Conservation (phyloP, 2,888 invertebrate species). For the Erebia palarica region DNA sequence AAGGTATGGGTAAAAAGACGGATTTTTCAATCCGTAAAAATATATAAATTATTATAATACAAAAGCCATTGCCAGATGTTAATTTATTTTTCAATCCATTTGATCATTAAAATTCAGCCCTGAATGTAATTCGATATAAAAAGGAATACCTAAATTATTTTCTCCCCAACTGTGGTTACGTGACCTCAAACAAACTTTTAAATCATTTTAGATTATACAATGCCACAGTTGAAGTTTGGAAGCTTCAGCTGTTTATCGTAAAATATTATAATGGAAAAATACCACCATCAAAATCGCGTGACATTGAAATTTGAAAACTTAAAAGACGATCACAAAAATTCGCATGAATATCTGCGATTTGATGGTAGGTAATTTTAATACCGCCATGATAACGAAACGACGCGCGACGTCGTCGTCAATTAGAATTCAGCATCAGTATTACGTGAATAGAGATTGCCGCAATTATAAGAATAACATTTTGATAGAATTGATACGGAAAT, state of each 20-base stretch:
- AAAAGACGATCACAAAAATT: slow-evolving; percentile 12
- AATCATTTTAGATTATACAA: neutral
- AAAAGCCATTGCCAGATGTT: too few species aligned
- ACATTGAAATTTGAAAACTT: slow-evolving; percentile 21
- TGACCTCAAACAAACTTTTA: neutral
- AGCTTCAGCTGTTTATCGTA: neutral
- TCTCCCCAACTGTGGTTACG: neutral
- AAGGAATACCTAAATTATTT: too few species aligned
- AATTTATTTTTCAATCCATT: too few species aligned
- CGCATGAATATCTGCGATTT: slow-evolving; percentile 21
- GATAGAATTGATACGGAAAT: too few species aligned
- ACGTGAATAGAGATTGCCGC: slow-evolving; percentile 3
- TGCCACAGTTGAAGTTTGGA: neutral
- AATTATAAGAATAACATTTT: neutral
- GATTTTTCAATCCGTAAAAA: too few species aligned
- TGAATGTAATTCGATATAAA: too few species aligned
- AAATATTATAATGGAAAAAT: slow-evolving; percentile 7
- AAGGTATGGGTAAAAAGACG: too few species aligned
- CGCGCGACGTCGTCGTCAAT: slow-evolving; percentile 20
- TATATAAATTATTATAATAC: too few species aligned
- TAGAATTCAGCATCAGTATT: neutral
- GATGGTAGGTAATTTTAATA: slow-evolving; percentile 6
- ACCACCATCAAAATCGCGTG: slow-evolving; percentile 23
- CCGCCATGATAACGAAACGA: slow-evolving; percentile 16
- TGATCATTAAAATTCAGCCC: too few species aligned